Conservation (phyloP, 2,888 invertebrate genomes). For the Lamellibrachia columna region DNA sequence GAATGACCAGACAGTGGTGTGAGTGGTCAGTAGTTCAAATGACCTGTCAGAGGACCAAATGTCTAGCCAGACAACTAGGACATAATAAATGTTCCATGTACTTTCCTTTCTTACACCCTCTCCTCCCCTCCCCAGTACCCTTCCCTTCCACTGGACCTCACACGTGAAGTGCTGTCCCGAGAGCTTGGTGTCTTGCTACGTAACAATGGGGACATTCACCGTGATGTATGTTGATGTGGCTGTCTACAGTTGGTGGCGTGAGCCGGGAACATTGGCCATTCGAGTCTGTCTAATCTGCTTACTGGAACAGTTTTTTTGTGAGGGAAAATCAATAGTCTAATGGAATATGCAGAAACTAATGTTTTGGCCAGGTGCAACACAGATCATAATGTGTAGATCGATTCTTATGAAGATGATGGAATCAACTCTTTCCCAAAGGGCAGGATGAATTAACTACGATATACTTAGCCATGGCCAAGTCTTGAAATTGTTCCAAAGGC, state of each 20-base stretch:
- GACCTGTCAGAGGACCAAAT: too few relatives aligned
- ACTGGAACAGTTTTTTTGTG: neutral
- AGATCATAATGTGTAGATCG: constrained; percentile 4
- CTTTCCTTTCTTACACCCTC: too few relatives aligned
- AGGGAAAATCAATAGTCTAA: neutral
- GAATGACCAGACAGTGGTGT: neutral
- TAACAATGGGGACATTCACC: neutral
- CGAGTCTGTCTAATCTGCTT: constrained; percentile 3
- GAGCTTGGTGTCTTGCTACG: neutral
- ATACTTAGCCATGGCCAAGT: neutral
- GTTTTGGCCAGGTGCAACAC: constrained; percentile 3
- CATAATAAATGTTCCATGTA: too few relatives aligned
- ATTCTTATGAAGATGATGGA: neutral
- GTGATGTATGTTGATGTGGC: neutral
- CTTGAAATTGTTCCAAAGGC: neutral
- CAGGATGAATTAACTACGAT: neutral
- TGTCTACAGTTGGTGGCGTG: neutral
- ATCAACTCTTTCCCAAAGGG: neutral
- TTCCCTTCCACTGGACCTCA: too few relatives aligned
- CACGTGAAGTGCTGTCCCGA: neutral
- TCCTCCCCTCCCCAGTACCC: neutral
- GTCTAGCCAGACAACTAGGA: too few relatives aligned
- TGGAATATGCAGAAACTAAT: constrained; percentile 12
- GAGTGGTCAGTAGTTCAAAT: neutral
- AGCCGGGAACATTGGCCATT: neutral